Evolutionary conservation across 2,888 invertebrate species (phyloP).

Genomic region (Leptinotarsa tumamoca): DNA sequence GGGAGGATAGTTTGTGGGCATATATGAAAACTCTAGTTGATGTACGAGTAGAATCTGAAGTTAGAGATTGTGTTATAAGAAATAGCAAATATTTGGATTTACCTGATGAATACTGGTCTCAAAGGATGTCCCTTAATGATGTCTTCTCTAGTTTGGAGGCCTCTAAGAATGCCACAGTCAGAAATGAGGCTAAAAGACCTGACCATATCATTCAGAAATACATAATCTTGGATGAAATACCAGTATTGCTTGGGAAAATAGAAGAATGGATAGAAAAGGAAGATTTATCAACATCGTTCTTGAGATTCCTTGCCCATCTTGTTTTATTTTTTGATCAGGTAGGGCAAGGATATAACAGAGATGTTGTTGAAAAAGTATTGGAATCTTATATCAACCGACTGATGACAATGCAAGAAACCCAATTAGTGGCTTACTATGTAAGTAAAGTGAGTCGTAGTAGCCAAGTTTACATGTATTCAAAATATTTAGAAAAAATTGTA

Average conservation of each 20-base stretch:
- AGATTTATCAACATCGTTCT: slow-evolving; percentile 69
- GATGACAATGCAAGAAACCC: slow-evolving; percentile 79
- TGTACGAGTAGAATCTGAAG: slow-evolving; percentile 84
- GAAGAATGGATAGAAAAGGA: slow-evolving; percentile 75
- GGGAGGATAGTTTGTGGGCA: slow-evolving; percentile 94
- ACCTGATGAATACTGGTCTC: slow-evolving; percentile 78
- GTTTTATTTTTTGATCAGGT: slow-evolving; percentile 85
- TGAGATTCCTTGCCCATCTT: slow-evolving; percentile 88
- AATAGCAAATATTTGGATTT: slow-evolving; percentile 70
- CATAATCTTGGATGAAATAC: slow-evolving; percentile 85
- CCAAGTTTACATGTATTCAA: slow-evolving; percentile 74
- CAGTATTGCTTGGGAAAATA: slow-evolving; percentile 78
- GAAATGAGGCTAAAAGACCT: slow-evolving; percentile 73
- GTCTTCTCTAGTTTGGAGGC: slow-evolving; percentile 78
- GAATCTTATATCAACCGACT: slow-evolving; percentile 80
- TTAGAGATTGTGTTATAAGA: slow-evolving; percentile 70
- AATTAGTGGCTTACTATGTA: slow-evolving; percentile 87
- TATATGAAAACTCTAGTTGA: slow-evolving; percentile 86
- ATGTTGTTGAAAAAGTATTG: slow-evolving; percentile 80
- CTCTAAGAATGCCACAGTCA: slow-evolving; percentile 70
- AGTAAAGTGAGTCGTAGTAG: slow-evolving; percentile 78
- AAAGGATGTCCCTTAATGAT: slow-evolving; percentile 75
- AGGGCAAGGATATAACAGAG: slow-evolving; percentile 78
- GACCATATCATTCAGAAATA: slow-evolving; percentile 86
- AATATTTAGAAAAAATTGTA: slow-evolving; percentile 76